Evolutionary conservation across 2,797 vertebrate genomes (phyloP).

Genomic region (Poeciliopsis gracilis): DNA sequence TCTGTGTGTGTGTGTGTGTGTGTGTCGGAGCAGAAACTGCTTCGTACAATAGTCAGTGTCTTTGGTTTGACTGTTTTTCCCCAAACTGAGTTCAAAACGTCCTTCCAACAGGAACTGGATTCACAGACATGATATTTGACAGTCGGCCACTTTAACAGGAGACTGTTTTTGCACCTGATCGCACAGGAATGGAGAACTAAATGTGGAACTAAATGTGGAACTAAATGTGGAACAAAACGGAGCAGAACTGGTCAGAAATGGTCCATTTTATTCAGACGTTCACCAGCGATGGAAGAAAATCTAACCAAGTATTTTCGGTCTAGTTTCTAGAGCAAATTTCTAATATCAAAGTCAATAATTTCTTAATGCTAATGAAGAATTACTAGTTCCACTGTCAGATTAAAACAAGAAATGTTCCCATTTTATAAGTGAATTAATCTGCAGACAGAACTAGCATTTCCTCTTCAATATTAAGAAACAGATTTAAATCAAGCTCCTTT

Average conservation of each 20-base stretch:
- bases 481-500: no score
- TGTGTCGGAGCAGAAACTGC: background rate
- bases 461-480: no score
- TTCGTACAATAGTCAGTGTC: background rate
- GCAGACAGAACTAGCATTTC: no score
- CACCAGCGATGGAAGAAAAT: background rate
- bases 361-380: no score
- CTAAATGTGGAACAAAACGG: slow-evolving; percentile 10
- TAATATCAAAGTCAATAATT: no score
- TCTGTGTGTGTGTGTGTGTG: no score
- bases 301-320: background rate
- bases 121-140: slow-evolving; percentile 11
- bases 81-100: slow-evolving; percentile 1
- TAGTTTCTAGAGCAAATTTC: no score
- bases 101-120: slow-evolving; percentile 12
- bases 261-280: background rate
- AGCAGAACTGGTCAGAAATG: background rate
- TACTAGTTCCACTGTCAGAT: no score
- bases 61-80: background rate
- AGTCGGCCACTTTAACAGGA: slow-evolving; percentile 15
- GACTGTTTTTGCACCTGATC: background rate
- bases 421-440: no score
- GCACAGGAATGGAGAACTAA: slow-evolving; percentile 4
- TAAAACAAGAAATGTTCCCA: no score
- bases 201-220: slow-evolving; percentile 2